A percentile compares a stretch with the other conserved stretches of the same genome.
phyloP scores from a whole-genome alignment of 2,797 vertebrate species.

The Orientallactaga sibirica region DNA sequence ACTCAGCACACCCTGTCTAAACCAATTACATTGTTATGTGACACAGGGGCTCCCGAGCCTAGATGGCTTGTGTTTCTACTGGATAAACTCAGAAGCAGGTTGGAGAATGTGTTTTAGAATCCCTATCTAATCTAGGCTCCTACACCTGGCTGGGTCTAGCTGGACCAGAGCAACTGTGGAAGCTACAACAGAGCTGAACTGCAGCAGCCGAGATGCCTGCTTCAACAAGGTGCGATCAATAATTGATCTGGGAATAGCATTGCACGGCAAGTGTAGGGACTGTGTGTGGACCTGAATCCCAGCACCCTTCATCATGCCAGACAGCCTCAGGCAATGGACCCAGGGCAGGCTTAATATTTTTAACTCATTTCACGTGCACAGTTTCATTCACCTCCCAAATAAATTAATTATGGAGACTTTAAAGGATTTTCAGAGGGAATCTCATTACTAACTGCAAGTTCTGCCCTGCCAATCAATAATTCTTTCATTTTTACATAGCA shows the following conservation, averaged over 20 bases:
- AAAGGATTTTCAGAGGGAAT: slow-evolving; percentile 81
- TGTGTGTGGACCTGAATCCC: fast-evolving
- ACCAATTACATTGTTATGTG: fast-evolving
- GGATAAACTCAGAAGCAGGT: neutral
- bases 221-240: neutral
- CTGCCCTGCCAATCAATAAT: slow-evolving; percentile 71
- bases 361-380: slow-evolving; percentile 63
- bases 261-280: fast-evolving
- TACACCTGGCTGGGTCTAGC: neutral
- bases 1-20: neutral
- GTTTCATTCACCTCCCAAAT: slow-evolving; percentile 76
- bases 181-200: neutral
- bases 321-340: neutral
- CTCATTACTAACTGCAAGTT: slow-evolving; percentile 78
- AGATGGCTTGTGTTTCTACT: neutral
- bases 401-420: slow-evolving; percentile 81
- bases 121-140: neutral
- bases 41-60: neutral
- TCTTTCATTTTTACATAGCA: slow-evolving; percentile 78
- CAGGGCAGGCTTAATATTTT: slow-evolving; percentile 34
- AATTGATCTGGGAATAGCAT: neutral
- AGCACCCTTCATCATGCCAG: fast-evolving
- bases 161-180: neutral
- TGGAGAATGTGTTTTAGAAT: neutral
- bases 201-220: neutral